Base-by-base conservation (phyloP, 2,113 vertebrate species). In the Conger conger region DNA sequence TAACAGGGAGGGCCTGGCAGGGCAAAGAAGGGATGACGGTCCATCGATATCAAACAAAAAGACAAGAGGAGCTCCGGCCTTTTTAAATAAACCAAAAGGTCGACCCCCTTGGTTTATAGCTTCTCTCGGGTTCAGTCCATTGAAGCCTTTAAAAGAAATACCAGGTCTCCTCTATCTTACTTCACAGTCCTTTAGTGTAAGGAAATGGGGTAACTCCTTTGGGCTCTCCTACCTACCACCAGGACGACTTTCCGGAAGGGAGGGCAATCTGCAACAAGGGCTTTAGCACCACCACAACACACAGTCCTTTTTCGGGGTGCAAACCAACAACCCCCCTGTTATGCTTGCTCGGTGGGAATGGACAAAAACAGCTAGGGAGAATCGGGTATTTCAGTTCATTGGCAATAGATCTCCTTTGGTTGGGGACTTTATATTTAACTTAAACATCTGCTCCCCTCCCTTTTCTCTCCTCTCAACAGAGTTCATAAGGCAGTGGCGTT, bases 61-160 rank as follows among this genome's bases (percentile, higher is more conserved):
- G 36, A 81, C 57, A 82, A 86, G 53, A 79, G 81, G 73, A 57
- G 76, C 30, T 83, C 76, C 81, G 20, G 77, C 78, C 60, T 86
- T 80, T 80, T 76, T 83, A 50, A 63, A 77, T 83, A 88, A 89
- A 85, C 87, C 86, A 85, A 82, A 85, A 85, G 94, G 95, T 86
- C 96, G 95, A 95, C 95, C 90, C 95, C 95, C 93, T 94, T 92
- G 95, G 94, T 90, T 95, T 95, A 95, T 86, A 94, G 95, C 95
- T 95, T 95, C 93, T 95, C 95, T 95, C 94, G 88, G 95, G 94
- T 95, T 95, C 96, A 97, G 97, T 97, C 96, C 97, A 96, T 95
- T 95, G 95, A 96, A 92, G 96, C 95, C 95, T 88, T 88, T 94
- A 95, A 95, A 95, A 92, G 94, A 88, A 88, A 94, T 90, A 95